These are phyloP conservation scores for Boulengeromyrus knoepffleri DNA, from an alignment of 2,113 vertebrate genomes.

Conservation along the genomic window DNA sequence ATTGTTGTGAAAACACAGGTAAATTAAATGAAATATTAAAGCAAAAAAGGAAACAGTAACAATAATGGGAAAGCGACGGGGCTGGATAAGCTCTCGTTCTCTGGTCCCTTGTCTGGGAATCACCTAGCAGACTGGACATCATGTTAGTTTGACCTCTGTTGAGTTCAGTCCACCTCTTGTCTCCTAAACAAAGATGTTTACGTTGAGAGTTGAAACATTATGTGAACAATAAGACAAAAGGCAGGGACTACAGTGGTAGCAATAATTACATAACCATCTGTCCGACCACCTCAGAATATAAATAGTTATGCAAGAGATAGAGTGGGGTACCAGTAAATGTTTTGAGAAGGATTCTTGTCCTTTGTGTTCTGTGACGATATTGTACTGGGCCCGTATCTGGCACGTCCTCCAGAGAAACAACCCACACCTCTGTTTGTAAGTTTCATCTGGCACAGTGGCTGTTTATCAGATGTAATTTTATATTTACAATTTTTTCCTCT, in stretches of 20 bases:
- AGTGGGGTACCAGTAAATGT: conserved; percentile 7
- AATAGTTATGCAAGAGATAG: conserved; percentile 11
- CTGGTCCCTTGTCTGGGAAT: not conserved
- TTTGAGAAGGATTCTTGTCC: conserved; percentile 9
- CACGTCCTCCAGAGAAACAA: not conserved
- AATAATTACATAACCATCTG: conserved; percentile 24
- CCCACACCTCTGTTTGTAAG: not conserved
- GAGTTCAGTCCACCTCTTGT: conserved; percentile 3
- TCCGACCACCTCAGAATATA: not conserved
- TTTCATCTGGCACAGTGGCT: not conserved
- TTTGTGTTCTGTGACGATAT: conserved; percentile 15
- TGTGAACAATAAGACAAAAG: conserved; percentile 20
- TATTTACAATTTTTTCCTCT: not conserved
- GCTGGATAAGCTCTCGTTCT: not conserved
- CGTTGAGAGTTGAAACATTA: conserved; percentile 9
- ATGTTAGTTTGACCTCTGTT: not conserved
- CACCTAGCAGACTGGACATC: not conserved
- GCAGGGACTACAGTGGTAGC: conserved; percentile 11
- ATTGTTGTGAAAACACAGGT: not conserved
- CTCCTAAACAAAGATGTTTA: conserved; percentile 24
- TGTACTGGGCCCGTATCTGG: not conserved
- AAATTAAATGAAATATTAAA: not conserved
- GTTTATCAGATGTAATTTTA: not conserved
- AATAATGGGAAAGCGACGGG: not conserved
- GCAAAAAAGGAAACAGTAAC: not conserved